phyloP scores from a whole-genome alignment of 1,140 invertebrate species.

The Tetragnatha versicolor region DNA sequence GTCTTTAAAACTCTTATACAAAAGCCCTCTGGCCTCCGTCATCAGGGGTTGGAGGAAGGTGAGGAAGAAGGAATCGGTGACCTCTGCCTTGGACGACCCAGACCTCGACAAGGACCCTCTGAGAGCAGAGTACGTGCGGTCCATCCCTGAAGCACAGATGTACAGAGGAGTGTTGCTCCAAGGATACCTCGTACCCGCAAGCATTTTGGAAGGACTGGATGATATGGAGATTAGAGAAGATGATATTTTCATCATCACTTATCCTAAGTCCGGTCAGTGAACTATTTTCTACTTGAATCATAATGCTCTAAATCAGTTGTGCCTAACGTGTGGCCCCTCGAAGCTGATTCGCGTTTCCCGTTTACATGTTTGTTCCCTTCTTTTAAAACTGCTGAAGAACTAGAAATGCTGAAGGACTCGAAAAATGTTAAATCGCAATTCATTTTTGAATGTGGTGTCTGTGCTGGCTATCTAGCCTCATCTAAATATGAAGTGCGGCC shows the following conservation, averaged over 20 bases:
- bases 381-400: too few species aligned
- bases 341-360: background rate
- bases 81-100: slow-evolving; percentile 1
- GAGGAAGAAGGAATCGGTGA: background rate
- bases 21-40: slow-evolving; percentile 21
- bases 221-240: slow-evolving; percentile 57
- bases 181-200: slow-evolving; percentile 56
- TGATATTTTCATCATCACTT: slow-evolving; percentile 64
- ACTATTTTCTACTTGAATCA: too few species aligned
- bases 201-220: slow-evolving; percentile 51
- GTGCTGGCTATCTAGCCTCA: too few species aligned
- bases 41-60: slow-evolving; percentile 10
- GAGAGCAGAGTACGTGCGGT: slow-evolving; percentile 42
- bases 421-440: too few species aligned
- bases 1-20: slow-evolving; percentile 42
- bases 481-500: too few species aligned
- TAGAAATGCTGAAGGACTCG: too few species aligned
- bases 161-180: slow-evolving; percentile 55
- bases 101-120: slow-evolving; percentile 8
- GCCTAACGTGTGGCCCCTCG: background rate
- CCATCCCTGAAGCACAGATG: slow-evolving; percentile 56
- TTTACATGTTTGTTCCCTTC: too few species aligned
- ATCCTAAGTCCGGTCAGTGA: slow-evolving; percentile 62
- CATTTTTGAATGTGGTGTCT: too few species aligned
- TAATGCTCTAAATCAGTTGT: too few species aligned